These are phyloP conservation scores for Tetragnatha montana DNA, from an alignment of 2,888 invertebrate genomes.

Conservation along the genomic window DNA sequence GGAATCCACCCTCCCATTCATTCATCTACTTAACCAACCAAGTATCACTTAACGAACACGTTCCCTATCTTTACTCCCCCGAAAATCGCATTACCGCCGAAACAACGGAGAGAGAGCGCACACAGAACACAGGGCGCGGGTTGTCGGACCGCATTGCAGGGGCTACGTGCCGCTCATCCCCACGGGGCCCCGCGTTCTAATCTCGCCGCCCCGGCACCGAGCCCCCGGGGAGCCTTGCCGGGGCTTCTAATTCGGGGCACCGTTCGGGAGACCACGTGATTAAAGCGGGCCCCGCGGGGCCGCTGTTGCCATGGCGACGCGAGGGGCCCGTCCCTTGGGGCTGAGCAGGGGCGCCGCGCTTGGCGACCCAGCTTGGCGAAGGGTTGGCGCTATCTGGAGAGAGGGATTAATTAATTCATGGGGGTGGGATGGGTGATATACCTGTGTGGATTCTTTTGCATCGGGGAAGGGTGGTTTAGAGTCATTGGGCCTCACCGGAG, in stretches of 20 bases:
- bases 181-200: slow-evolving; percentile 31
- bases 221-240: slow-evolving; percentile 14
- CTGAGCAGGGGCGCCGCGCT: slow-evolving; percentile 44
- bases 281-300: slow-evolving; percentile 64
- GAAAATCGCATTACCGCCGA: too few species aligned
- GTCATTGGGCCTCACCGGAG: too few species aligned
- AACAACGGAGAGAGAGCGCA: background rate
- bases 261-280: slow-evolving; percentile 68
- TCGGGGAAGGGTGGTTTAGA: too few species aligned
- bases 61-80: too few species aligned
- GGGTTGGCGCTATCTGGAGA: background rate
- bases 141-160: slow-evolving; percentile 55
- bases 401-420: too few species aligned
- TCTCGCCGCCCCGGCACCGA: slow-evolving; percentile 1
- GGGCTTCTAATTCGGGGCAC: slow-evolving; percentile 53
- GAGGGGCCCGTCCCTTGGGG: slow-evolving; percentile 36
- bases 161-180: slow-evolving; percentile 22
- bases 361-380: slow-evolving; percentile 67
- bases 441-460: too few species aligned
- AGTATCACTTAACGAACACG: too few species aligned
- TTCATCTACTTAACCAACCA: too few species aligned
- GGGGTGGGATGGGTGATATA: too few species aligned
- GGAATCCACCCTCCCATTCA: too few species aligned
- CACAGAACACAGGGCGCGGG: background rate
- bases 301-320: slow-evolving; percentile 56